Conservation (phyloP, 2,113 vertebrate species). For the Thermophis baileyi region DNA sequence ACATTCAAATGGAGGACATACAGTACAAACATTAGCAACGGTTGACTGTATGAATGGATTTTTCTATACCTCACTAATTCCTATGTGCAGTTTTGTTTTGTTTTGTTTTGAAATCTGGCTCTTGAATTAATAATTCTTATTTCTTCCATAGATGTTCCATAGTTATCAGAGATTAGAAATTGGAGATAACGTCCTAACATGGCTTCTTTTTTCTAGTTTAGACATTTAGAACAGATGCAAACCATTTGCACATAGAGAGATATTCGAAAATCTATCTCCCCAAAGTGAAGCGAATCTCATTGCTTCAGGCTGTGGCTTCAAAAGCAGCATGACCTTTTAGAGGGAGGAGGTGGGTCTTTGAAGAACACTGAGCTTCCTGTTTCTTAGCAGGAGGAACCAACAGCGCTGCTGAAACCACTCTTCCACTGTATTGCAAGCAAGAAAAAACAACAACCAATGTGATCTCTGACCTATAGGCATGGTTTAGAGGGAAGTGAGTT, state of each 20-base stretch:
- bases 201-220: constrained; percentile 40
- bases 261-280: constrained; percentile 46
- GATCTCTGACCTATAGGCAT: background rate
- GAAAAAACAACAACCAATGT: background rate
- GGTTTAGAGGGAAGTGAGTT: background rate
- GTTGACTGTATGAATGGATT: background rate
- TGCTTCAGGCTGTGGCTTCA: constrained; percentile 43
- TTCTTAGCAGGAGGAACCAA: constrained; percentile 53
- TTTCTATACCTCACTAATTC: background rate
- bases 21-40: background rate
- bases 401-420: background rate
- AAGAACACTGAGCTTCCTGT: constrained; percentile 60
- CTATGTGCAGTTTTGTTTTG: background rate
- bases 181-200: constrained; percentile 18
- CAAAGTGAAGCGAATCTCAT: constrained; percentile 21
- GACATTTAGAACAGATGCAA: constrained; percentile 36
- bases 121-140: background rate
- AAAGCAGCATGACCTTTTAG: constrained; percentile 60
- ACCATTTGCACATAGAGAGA: constrained; percentile 26
- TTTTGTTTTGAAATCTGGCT: background rate
- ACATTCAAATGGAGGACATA: background rate
- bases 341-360: constrained; percentile 51
- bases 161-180: constrained; percentile 22
- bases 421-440: constrained; percentile 13
- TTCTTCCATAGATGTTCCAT: constrained; percentile 33